phyloP scores from a whole-genome alignment of 2,113 vertebrate species.

The Boulengeromyrus knoepffleri region DNA sequence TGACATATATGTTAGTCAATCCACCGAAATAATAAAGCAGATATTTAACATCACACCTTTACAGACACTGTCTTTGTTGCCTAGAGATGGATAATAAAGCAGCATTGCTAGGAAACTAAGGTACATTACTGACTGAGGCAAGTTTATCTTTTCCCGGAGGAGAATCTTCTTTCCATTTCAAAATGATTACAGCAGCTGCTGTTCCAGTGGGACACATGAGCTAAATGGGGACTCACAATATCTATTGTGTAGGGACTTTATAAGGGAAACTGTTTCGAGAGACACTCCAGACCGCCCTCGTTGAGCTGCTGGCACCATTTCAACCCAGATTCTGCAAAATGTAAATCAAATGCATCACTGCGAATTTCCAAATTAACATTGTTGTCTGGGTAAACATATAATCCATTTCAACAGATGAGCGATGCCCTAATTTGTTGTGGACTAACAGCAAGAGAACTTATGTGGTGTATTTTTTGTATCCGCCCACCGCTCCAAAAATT shows the following conservation, averaged over 20 bases:
- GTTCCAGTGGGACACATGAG: neutral
- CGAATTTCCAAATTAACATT: neutral
- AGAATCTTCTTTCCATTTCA: slow-evolving; percentile 7
- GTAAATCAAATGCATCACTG: too few relatives aligned
- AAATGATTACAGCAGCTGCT: slow-evolving; percentile 2
- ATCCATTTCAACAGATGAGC: too few relatives aligned
- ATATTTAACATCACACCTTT: slow-evolving; percentile 24
- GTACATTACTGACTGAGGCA: slow-evolving; percentile 22
- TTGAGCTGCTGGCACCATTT: neutral
- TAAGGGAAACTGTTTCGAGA: neutral
- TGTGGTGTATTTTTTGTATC: neutral
- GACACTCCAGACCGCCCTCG: neutral
- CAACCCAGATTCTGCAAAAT: neutral
- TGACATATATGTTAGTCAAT: slow-evolving; percentile 2
- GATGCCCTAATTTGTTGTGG: neutral
- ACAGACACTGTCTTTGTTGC: slow-evolving; percentile 38
- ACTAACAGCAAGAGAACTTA: neutral
- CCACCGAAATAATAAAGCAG: slow-evolving; percentile 22
- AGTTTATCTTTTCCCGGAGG: slow-evolving; percentile 22
- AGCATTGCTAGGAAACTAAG: slow-evolving; percentile 37
- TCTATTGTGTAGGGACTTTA: neutral
- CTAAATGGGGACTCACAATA: neutral
- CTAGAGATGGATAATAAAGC: slow-evolving; percentile 43
- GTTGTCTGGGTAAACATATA: neutral
- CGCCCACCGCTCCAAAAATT: neutral